Evolutionary conservation across 2,888 invertebrate genomes (phyloP).

Genomic region (Sinodicranocentrus sp.): DNA sequence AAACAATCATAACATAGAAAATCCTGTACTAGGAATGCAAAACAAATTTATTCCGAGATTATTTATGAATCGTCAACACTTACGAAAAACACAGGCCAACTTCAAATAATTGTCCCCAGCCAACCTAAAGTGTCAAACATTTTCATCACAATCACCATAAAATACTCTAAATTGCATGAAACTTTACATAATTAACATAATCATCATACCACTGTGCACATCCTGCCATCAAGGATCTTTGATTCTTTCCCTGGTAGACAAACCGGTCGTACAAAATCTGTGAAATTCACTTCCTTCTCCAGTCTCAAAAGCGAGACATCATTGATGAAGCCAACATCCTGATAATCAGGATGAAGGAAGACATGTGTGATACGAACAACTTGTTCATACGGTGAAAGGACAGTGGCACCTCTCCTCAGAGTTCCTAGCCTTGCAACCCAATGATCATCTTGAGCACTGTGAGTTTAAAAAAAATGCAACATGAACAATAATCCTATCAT

Average conservation of each 20-base stretch:
- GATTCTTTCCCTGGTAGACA: conserved; percentile 83
- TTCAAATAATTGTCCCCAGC: conserved; percentile 83
- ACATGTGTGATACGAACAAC: conserved; percentile 84
- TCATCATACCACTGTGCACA: conserved; percentile 86
- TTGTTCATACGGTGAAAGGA: conserved; percentile 88
- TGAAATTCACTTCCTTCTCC: conserved; percentile 81
- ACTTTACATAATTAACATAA: too few relatives aligned
- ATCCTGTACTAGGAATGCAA: neutral
- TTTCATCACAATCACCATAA: too few relatives aligned
- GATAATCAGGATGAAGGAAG: conserved; percentile 86
- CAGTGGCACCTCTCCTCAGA: conserved; percentile 85
- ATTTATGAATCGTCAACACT: conserved; percentile 78
- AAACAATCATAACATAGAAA: neutral
- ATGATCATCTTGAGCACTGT: conserved; percentile 85
- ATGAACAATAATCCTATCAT: neutral
- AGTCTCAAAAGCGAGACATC: conserved; percentile 86
- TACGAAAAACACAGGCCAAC: conserved; percentile 89
- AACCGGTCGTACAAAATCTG: conserved; percentile 84
- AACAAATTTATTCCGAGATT: neutral
- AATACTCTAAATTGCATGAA: too few relatives aligned
- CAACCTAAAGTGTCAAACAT: conserved; percentile 28
- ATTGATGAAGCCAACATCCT: conserved; percentile 87
- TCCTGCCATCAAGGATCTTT: conserved; percentile 81
- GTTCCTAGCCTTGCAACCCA: conserved; percentile 91
- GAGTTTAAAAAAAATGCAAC: conserved; percentile 68